Percentiles rank a stretch among this genome's conserved stretches.
phyloP scores from a whole-genome alignment of 2,113 vertebrate species.

The Smithornis capensis region DNA sequence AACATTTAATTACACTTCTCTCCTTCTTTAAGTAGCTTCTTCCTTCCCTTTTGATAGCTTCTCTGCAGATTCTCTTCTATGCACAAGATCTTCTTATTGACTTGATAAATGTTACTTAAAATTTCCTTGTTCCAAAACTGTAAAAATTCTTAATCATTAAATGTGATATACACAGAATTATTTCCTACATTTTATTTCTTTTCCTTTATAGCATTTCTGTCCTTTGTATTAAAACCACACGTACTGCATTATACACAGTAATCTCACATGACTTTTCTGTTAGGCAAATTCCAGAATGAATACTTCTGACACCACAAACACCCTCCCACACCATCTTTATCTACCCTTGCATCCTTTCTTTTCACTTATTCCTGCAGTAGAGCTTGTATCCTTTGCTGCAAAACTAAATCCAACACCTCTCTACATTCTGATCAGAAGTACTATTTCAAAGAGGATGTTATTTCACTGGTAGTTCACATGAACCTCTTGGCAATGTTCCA shows the following conservation, averaged over 20 bases:
- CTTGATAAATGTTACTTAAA: not conserved
- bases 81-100: not conserved
- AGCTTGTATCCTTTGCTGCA: not conserved
- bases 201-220: not conserved
- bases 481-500: not conserved
- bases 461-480: not conserved
- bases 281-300: not conserved
- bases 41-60: not conserved
- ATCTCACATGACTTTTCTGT: not conserved
- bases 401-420: not conserved
- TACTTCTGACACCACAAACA: slow-evolving; percentile 5
- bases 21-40: slow-evolving; percentile 24
- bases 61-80: not conserved
- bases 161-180: not conserved
- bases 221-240: not conserved
- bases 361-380: not conserved
- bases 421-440: not conserved
- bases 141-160: not conserved
- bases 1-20: slow-evolving; percentile 4
- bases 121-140: not conserved
- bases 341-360: not conserved
- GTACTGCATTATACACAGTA: not conserved
- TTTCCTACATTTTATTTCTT: not conserved
- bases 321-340: slow-evolving; percentile 22
- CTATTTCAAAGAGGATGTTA: not conserved